Conservation (phyloP, 2,797 vertebrate species). For the Myotis pilosus region DNA sequence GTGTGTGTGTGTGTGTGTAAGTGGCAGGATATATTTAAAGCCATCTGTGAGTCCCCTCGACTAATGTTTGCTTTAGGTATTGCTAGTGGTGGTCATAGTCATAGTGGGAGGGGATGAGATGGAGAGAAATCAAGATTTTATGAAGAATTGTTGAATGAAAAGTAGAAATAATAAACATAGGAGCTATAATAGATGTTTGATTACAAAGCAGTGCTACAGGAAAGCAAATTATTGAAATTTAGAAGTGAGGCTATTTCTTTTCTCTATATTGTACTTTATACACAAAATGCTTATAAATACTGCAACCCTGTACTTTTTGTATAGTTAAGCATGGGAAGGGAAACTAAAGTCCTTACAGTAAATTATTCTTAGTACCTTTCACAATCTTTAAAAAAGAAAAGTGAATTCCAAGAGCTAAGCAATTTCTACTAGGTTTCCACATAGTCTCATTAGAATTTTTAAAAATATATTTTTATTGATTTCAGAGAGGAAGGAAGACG, state of each 20-base stretch:
- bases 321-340: not conserved
- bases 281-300: not conserved
- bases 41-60: not conserved
- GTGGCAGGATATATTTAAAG: not conserved
- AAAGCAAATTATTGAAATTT: constrained; percentile 29
- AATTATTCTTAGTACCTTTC: not conserved
- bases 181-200: not conserved
- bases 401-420: not conserved
- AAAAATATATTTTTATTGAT: too few relatives aligned
- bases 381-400: not conserved
- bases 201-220: not conserved
- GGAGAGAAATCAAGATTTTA: not conserved
- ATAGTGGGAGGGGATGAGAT: not conserved
- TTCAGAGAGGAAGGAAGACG: too few relatives aligned
- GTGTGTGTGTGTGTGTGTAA: not conserved
- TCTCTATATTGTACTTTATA: not conserved
- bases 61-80: not conserved
- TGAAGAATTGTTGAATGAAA: not conserved
- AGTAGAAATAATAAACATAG: not conserved
- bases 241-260: not conserved
- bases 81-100: not conserved
- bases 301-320: not conserved
- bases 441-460: not conserved
- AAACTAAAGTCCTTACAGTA: constrained; percentile 3
- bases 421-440: not conserved